Percentiles rank a stretch among this genome's conserved stretches.
Conservation (phyloP, 23 tunicate genomes). For the Halocynthia aurantium region DNA sequence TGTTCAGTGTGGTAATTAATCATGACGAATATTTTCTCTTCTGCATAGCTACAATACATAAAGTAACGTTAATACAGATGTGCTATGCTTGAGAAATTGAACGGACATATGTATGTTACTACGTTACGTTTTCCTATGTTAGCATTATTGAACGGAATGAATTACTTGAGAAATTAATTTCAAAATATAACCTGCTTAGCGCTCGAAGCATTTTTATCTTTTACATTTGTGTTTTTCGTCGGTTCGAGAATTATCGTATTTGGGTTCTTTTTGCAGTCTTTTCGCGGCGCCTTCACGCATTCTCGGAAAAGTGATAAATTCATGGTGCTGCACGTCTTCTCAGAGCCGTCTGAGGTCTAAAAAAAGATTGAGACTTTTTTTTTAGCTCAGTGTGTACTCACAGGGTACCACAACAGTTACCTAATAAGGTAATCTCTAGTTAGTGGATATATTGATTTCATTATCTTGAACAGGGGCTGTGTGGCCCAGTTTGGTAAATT, state of each 20-base stretch:
- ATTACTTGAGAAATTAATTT: background rate
- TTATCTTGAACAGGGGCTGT: too few relatives aligned
- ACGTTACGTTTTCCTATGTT: too few relatives aligned
- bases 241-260: conserved; percentile 39
- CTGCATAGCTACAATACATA: too few relatives aligned
- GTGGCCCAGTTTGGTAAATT: too few relatives aligned
- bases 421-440: too few relatives aligned
- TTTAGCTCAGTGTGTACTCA: background rate
- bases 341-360: conserved; percentile 29
- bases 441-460: too few relatives aligned
- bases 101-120: too few relatives aligned
- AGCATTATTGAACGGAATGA: background rate
- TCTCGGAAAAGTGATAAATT: conserved; percentile 18
- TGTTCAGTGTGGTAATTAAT: too few relatives aligned
- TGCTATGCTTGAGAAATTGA: too few relatives aligned
- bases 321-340: conserved; percentile 30
- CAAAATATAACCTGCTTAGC: background rate
- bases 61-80: too few relatives aligned
- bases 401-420: background rate
- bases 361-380: background rate
- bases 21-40: too few relatives aligned
- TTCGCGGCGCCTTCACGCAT: conserved; percentile 37
- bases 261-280: conserved; percentile 49
- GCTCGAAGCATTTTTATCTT: conserved; percentile 1
- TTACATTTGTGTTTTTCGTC: background rate